Percentiles rank a stretch among this genome's conserved stretches.
Evolutionary conservation across 2,113 vertebrate genomes (phyloP).

Genomic region (Budorcas taxicolor): DNA sequence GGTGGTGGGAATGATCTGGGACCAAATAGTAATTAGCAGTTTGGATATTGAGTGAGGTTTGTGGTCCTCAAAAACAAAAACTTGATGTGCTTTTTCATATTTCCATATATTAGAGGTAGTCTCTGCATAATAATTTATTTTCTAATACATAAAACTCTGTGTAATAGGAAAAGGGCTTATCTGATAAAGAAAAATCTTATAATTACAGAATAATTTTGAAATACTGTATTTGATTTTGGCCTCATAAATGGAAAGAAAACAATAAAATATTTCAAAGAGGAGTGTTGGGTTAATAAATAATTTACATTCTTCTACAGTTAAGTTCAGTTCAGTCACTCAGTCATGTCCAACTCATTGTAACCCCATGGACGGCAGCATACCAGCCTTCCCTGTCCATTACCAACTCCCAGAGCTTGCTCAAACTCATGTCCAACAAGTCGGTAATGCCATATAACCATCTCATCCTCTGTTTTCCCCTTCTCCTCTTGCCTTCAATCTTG

Average conservation of each 20-base stretch:
- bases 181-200: not conserved
- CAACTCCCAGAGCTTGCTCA: not conserved
- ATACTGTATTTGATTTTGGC: not conserved
- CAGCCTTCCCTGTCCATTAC: not conserved
- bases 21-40: not conserved
- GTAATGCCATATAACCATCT: not conserved
- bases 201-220: not conserved
- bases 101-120: not conserved
- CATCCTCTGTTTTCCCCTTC: not conserved
- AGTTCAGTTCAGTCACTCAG: not conserved
- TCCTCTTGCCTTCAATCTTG: not conserved
- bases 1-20: not conserved
- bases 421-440: not conserved
- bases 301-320: not conserved
- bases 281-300: not conserved
- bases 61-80: not conserved
- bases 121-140: not conserved
- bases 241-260: not conserved
- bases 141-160: not conserved
- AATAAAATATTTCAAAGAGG: not conserved
- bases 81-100: not conserved
- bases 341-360: not conserved
- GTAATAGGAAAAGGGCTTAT: not conserved
- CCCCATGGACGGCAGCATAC: not conserved
- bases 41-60: not conserved